Evolutionary conservation across 2,888 invertebrate species (phyloP).

Genomic region (Hirtodrosophila cameraria): DNA sequence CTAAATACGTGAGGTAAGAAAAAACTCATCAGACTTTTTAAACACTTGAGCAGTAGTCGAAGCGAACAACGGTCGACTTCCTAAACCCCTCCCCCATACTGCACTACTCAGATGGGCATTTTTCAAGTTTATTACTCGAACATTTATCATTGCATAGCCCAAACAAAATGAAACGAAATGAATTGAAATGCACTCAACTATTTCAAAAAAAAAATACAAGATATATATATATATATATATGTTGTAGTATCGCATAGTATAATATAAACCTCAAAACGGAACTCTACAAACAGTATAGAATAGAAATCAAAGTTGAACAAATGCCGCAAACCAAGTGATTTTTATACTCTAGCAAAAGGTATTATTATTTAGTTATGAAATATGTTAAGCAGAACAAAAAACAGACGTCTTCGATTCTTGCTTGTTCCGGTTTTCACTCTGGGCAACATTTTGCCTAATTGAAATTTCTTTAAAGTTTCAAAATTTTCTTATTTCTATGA

Average conservation of each 20-base stretch:
- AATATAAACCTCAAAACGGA: conserved; percentile 19
- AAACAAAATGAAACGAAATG: conserved; percentile 42
- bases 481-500: too few relatives aligned
- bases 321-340: conserved; percentile 39
- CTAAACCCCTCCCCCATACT: neutral
- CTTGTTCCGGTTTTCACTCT: too few relatives aligned
- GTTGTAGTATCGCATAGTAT: neutral
- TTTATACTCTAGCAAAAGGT: too few relatives aligned
- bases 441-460: too few relatives aligned
- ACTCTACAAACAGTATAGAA: conserved; percentile 33
- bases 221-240: neutral
- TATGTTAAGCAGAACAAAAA: too few relatives aligned
- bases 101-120: conserved; percentile 43
- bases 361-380: too few relatives aligned
- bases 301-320: conserved; percentile 53
- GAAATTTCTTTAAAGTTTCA: too few relatives aligned
- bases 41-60: conserved; percentile 20
- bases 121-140: conserved; percentile 70
- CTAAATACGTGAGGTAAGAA: conserved; percentile 31
- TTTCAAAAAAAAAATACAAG: conserved; percentile 27
- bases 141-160: conserved; percentile 61
- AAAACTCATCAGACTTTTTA: conserved; percentile 25
- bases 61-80: neutral
- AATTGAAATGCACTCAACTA: conserved; percentile 60
- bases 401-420: too few relatives aligned